Conservation (phyloP, 37 sponge, comb jelly and placozoan genomes). For the Axinella damicornis region DNA sequence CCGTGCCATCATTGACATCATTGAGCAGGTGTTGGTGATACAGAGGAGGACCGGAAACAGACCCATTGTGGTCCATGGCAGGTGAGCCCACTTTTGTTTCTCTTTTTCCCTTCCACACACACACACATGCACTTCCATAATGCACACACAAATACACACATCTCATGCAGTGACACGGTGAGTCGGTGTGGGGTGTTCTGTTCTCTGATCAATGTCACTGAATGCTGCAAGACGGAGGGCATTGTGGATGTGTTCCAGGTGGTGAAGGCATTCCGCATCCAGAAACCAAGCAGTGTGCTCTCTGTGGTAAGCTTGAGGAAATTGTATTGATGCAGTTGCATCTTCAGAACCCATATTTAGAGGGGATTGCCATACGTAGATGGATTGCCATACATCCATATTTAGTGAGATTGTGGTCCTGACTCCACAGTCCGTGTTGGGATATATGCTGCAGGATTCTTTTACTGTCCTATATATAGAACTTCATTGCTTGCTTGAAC, state of each 20-base stretch:
- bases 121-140: too few relatives aligned
- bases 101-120: too few relatives aligned
- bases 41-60: conserved; percentile 71
- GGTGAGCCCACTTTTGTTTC: conserved; percentile 22
- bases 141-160: too few relatives aligned
- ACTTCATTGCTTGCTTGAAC: too few relatives aligned
- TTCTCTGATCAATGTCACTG: conserved; percentile 6
- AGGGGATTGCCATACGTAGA: too few relatives aligned
- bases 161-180: not conserved
- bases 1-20: conserved; percentile 10
- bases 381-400: too few relatives aligned
- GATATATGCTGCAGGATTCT: too few relatives aligned
- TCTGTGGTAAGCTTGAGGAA: conserved; percentile 32
- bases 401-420: too few relatives aligned
- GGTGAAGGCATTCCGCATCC: conserved; percentile 48
- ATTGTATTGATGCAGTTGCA: not conserved
- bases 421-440: too few relatives aligned
- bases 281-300: conserved; percentile 37
- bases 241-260: conserved; percentile 61
- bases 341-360: too few relatives aligned
- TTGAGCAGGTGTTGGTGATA: conserved; percentile 46
- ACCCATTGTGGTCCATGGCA: conserved; percentile 63
- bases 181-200: conserved; percentile 35
- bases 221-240: conserved; percentile 42
- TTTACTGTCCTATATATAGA: too few relatives aligned